These are phyloP conservation scores for Chymomyza procnemis DNA, from an alignment of 2,888 invertebrate genomes.

Conservation along the genomic window DNA sequence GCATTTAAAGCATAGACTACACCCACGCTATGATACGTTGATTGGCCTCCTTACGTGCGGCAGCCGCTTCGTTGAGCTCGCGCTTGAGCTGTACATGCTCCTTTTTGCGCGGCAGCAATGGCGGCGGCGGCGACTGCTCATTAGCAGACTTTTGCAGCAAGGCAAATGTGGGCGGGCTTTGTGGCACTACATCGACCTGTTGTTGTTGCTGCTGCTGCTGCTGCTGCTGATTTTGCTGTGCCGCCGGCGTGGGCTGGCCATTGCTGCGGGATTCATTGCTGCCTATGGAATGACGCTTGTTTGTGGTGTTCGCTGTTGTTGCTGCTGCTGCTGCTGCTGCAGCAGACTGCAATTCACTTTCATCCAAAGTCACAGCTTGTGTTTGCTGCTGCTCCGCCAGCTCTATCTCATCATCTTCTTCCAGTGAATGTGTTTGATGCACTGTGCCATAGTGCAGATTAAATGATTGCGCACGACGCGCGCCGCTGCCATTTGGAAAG, in stretches of 20 bases:
- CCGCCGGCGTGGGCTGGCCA: slow-evolving; percentile 37
- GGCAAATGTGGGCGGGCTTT: slow-evolving; percentile 67
- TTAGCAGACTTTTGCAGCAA: slow-evolving; percentile 26
- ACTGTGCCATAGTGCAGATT: slow-evolving; percentile 77
- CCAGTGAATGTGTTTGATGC: slow-evolving; percentile 72
- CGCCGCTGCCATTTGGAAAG: slow-evolving; percentile 51
- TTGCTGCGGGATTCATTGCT: slow-evolving; percentile 56
- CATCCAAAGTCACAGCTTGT: slow-evolving; percentile 27
- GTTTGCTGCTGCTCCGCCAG: slow-evolving; percentile 18
- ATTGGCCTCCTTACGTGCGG: slow-evolving; percentile 77
- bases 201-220: slow-evolving; percentile 20
- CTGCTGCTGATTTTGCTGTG: slow-evolving; percentile 17
- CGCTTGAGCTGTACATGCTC: slow-evolving; percentile 72
- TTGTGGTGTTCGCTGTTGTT: neutral
- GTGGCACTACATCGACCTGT: slow-evolving; percentile 8
- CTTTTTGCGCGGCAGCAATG: slow-evolving; percentile 53
- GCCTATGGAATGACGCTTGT: slow-evolving; percentile 44
- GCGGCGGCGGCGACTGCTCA: slow-evolving; percentile 43
- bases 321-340: neutral
- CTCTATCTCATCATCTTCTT: slow-evolving; percentile 64
- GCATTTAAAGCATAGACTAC: slow-evolving; percentile 69
- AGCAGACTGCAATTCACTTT: slow-evolving; percentile 7
- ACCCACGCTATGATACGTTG: slow-evolving; percentile 79
- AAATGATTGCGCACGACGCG: slow-evolving; percentile 73
- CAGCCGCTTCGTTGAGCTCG: slow-evolving; percentile 76